phyloP scores from a whole-genome alignment of 2,888 invertebrate genomes.

The Brachynemurus nebulosus region DNA sequence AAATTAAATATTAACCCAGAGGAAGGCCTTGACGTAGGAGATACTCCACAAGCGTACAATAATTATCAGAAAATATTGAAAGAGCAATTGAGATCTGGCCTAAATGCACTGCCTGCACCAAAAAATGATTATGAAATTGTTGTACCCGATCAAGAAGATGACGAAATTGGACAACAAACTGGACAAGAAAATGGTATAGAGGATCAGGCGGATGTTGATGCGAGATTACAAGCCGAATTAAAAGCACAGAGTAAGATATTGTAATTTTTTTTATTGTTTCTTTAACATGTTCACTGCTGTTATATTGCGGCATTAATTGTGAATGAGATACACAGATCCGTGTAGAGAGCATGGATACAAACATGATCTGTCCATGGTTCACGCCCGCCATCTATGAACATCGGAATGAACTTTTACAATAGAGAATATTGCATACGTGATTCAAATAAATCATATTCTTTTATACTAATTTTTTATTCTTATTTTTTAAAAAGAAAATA shows the following conservation, averaged over 20 bases:
- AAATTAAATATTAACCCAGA: slow-evolving; percentile 91
- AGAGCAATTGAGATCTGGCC: slow-evolving; percentile 59
- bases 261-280: no score
- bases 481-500: no score
- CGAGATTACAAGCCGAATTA: slow-evolving; percentile 49
- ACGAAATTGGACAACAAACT: slow-evolving; percentile 25
- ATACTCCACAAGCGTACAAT: slow-evolving; percentile 53
- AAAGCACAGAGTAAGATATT: slow-evolving; percentile 50
- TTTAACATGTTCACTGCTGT: no score
- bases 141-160: slow-evolving; percentile 65
- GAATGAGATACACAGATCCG: no score
- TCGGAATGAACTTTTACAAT: no score
- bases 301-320: no score
- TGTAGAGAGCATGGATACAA: no score
- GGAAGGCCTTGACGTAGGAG: slow-evolving; percentile 54
- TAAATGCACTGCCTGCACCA: slow-evolving; percentile 74
- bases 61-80: slow-evolving; percentile 56
- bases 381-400: no score
- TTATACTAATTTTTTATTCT: no score
- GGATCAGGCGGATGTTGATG: slow-evolving; percentile 80
- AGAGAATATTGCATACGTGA: no score
- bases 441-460: no score
- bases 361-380: no score
- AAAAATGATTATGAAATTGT: slow-evolving; percentile 98
- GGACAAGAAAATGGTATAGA: slow-evolving; percentile 37